A percentile compares a stretch with the other conserved stretches of the same genome.
Conservation (phyloP, 2,888 invertebrate species). For the Hyposoter didymator region DNA sequence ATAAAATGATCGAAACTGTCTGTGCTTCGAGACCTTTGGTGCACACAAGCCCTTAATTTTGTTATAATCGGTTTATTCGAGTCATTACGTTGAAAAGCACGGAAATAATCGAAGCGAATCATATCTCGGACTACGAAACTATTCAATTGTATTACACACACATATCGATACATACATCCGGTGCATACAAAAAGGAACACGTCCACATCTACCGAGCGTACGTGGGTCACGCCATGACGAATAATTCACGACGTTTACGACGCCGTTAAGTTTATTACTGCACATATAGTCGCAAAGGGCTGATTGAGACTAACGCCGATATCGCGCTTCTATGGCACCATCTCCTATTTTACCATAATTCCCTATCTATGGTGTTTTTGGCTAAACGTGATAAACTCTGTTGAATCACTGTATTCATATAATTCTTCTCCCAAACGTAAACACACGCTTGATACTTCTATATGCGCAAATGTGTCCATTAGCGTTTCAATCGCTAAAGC, state of each 20-base stretch:
- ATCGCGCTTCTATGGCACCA: conserved; percentile 30
- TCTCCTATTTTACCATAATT: too few species aligned
- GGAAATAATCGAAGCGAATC: conserved; percentile 17
- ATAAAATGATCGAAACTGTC: too few species aligned
- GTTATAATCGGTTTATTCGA: neutral
- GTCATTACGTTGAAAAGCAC: neutral
- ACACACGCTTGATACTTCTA: too few species aligned
- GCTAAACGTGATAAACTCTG: too few species aligned
- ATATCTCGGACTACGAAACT: conserved; percentile 72
- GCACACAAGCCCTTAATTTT: neutral
- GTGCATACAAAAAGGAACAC: neutral
- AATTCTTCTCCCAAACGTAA: too few species aligned
- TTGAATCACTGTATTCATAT: too few species aligned
- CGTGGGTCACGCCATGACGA: conserved; percentile 54
- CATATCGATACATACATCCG: neutral
- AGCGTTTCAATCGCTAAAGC: too few species aligned
- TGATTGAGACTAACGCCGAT: conserved; percentile 70
- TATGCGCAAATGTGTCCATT: too few species aligned
- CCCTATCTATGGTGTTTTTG: too few species aligned
- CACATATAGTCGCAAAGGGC: conserved; percentile 60
- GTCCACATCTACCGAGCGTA: neutral
- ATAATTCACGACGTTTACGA: conserved; percentile 79
- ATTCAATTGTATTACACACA: conserved; percentile 67
- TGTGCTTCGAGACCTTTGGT: too few species aligned
- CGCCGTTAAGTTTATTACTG: conserved; percentile 80